These are phyloP conservation scores for Chelonus formosanus DNA, from an alignment of 2,888 invertebrate species.

Conservation along the genomic window DNA sequence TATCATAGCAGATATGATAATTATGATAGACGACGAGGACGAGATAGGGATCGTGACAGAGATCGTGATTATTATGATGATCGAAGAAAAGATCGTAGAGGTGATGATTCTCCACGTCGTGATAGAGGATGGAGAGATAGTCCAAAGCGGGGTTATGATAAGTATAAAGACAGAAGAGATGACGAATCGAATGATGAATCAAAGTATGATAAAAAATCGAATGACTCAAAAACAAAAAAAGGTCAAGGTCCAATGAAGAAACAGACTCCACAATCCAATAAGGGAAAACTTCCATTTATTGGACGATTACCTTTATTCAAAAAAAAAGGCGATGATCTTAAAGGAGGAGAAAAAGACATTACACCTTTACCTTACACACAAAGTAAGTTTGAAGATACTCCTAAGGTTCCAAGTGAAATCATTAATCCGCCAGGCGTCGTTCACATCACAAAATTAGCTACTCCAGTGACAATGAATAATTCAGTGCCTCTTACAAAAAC, in stretches of 20 bases:
- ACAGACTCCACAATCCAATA: conserved; percentile 55
- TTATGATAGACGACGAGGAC: conserved; percentile 53
- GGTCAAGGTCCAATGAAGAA: conserved; percentile 53
- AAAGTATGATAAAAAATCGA: conserved; percentile 59
- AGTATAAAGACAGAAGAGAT: conserved; percentile 53
- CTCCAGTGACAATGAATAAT: conserved; percentile 52
- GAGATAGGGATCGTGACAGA: conserved; percentile 45
- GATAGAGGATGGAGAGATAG: conserved; percentile 59
- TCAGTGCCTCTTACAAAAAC: conserved; percentile 38
- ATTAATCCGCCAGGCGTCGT: conserved; percentile 63
- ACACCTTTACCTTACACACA: conserved; percentile 59
- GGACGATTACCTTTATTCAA: conserved; percentile 86
- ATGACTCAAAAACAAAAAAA: conserved; percentile 54
- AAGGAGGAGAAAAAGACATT: conserved; percentile 66
- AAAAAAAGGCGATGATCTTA: conserved; percentile 66
- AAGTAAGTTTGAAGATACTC: conserved; percentile 63
- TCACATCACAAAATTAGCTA: conserved; percentile 61
- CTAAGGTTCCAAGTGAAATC: conserved; percentile 60
- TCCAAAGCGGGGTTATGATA: conserved; percentile 55
- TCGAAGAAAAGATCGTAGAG: conserved; percentile 54
- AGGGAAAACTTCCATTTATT: conserved; percentile 83
- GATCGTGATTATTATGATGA: conserved; percentile 59
- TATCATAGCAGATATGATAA: conserved; percentile 55
- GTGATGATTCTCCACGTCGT: conserved; percentile 58
- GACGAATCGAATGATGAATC: conserved; percentile 58